Base-by-base conservation (phyloP, 1,140 invertebrate species). In the Andricus grossulariae region DNA sequence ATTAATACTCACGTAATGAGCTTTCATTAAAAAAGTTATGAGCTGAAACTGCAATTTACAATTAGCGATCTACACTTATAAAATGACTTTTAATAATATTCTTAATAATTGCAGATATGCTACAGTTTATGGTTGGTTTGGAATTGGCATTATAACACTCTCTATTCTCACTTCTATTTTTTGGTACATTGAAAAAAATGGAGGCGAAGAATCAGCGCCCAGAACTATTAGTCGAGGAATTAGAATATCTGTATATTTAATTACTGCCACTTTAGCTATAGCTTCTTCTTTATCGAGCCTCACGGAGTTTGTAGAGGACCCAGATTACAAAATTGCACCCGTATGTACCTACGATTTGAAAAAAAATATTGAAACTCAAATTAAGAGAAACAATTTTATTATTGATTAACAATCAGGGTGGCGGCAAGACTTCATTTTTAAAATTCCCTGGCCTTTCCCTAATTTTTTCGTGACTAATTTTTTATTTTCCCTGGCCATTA, bases 51-150 rank as follows among this genome's bases (percentile, higher is more conserved):
- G 5, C 4, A 32, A 32, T 32, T 32, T 32, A 32, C 25, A 32
- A 32, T 32, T 32, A 5, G 25, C 4, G n/a, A n/a, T n/a, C n/a
- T n/a, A n/a, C n/a, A n/a, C n/a, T n/a, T n/a, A n/a, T n/a, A n/a
- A n/a, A n/a, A n/a, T n/a, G n/a, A n/a, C 5, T 32, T 32, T 32
- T 3, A 32, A 32, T 32, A 32, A 3, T 32, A 5, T 32, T 32
- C 2, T 32, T 32, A 32, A 66, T 66, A 39, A 66, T 76, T 57
- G 72, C 80, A 91, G 90, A 70, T 90, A 86, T 60, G 60, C 88
- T 25, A 85, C 79, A 6, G 85, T 91, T 39, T 89, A 88, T 45
- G 86, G 86, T 50, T 90, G 88, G 52, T 91, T 91, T 70, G 72
- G 81, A 18, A 84, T 85, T 39, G 90, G 90, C 11, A 72, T 90